phyloP scores from a whole-genome alignment of 2,113 vertebrate species.

The Crotalus viridis region DNA sequence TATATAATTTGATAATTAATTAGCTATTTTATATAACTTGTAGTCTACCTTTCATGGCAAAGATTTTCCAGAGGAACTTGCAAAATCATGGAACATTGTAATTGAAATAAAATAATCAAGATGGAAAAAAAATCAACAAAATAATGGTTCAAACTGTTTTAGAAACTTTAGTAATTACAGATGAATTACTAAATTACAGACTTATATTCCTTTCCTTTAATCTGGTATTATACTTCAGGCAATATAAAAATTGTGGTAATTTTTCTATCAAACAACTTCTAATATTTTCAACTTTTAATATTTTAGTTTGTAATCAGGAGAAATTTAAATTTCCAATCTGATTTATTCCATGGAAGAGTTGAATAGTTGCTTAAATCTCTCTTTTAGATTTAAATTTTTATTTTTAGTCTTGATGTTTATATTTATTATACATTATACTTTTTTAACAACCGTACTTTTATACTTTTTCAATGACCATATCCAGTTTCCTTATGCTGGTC shows the following conservation, averaged over 20 bases:
- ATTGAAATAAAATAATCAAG: background rate
- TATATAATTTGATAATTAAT: background rate
- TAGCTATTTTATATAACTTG: background rate
- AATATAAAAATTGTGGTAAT: background rate
- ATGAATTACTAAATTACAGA: background rate
- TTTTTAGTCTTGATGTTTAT: background rate
- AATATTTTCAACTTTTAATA: background rate
- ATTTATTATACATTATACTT: background rate
- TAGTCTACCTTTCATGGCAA: background rate
- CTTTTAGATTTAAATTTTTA: background rate
- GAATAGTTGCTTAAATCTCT: background rate
- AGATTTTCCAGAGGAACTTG: background rate
- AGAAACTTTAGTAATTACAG: background rate
- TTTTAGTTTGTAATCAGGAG: background rate
- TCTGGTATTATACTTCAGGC: background rate
- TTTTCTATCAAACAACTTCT: background rate
- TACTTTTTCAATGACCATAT: background rate
- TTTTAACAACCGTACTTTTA: background rate
- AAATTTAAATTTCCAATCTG: background rate
- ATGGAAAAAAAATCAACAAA: background rate
- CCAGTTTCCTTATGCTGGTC: background rate
- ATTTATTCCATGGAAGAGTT: background rate
- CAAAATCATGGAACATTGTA: background rate
- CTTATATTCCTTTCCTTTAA: background rate
- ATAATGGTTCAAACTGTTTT: background rate